Evolutionary conservation across 2,888 invertebrate genomes (phyloP).

Genomic region (Platycheirus albimanus): DNA sequence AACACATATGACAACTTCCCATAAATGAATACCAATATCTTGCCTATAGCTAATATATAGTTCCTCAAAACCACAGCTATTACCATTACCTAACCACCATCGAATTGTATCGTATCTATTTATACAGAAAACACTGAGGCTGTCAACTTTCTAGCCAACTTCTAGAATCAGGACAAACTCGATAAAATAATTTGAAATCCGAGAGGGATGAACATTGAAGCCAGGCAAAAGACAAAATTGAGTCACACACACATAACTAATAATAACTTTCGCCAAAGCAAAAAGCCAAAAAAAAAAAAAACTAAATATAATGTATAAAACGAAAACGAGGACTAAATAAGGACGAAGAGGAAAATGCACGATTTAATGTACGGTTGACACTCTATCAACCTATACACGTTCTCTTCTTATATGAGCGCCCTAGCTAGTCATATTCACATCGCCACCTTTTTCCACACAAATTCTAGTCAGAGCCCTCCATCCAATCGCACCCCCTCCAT

Average conservation of each 20-base stretch:
- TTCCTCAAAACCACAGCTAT: conserved; percentile 10
- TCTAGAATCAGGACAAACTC: conserved; percentile 31
- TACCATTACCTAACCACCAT: conserved; percentile 9
- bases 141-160: conserved; percentile 18
- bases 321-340: conserved; percentile 36
- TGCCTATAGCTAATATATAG: background rate
- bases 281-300: conserved; percentile 7
- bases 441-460: conserved; percentile 20
- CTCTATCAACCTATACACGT: conserved; percentile 16
- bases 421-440: conserved; percentile 29
- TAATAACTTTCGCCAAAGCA: conserved; percentile 18
- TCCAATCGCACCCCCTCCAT: background rate
- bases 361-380: conserved; percentile 40
- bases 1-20: too few relatives aligned
- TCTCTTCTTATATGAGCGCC: background rate
- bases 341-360: conserved; percentile 43
- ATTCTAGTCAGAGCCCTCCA: background rate
- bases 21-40: too few relatives aligned
- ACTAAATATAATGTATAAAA: conserved; percentile 12
- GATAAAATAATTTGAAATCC: conserved; percentile 45
- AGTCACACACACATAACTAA: conserved; percentile 58
- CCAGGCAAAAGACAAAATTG: conserved; percentile 42
- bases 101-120: too few relatives aligned
- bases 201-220: conserved; percentile 8
- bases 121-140: too few relatives aligned